Evolutionary conservation across 2,113 vertebrate genomes (phyloP), one percentile per base, ranked within the genome.

Genomic region (Oreotrochilus melanogaster): DNA sequence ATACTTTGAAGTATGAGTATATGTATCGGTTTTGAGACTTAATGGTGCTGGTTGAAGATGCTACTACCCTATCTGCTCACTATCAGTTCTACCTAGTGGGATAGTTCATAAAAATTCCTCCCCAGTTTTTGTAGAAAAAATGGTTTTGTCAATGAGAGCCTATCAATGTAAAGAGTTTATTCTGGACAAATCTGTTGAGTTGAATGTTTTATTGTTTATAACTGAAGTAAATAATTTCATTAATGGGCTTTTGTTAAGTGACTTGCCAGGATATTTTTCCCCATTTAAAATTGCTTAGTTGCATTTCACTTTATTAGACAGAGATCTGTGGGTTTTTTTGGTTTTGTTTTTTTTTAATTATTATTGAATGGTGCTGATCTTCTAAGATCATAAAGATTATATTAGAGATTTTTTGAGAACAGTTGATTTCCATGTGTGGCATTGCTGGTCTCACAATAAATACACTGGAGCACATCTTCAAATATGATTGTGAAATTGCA

Each of bases 141-240:
- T 53, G 43, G 35, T 88, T 95, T 73, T 0, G 1, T 80, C 79
- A 88, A 19, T 86, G 67, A 70, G 30, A 92, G 9, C 60, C 21
- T 42, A 73, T 86, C 83, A 86, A 4, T 58, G 86, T 42, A 42
- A 72, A 79, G 64, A 83, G 42, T 91, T 88, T 83, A 88, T 83
- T 66, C 27, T 73, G 54, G 17, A 50, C 91, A 76, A 70, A 86
- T 93, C 91, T 86, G 60, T 66, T 75, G 57, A 88, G 43, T 51
- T 51, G 13, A 45, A 88, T 83, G 35, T 86, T 93, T 80, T 94
- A 66, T 28, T 88, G 30, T 88, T 96, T 86, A 88, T 88, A 74
- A 37, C 72, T 80, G 83, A 83, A 84, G 42, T 82, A 95, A 86
- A 88, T 76, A 66, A 79, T 95, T 93, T 86, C 11, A 88, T 90